phyloP scores from a whole-genome alignment of 1,140 invertebrate species.

The Thaumatotibia leucotreta region DNA sequence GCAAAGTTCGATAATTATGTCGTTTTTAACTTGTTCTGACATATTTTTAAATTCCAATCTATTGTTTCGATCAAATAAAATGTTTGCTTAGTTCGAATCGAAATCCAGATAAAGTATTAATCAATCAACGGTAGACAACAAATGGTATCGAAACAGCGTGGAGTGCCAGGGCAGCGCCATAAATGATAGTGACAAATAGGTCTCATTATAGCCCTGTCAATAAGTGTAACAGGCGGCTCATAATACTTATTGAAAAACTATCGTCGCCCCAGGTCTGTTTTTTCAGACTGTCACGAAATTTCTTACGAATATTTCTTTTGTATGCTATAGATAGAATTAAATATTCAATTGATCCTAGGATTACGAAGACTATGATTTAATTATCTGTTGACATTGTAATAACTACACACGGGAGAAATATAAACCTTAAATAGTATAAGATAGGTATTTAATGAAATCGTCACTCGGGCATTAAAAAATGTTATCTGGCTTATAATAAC shows the following conservation, averaged over 20 bases:
- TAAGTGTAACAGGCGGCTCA: conserved; percentile 24
- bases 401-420: no score
- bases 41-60: neutral
- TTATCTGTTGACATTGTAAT: no score
- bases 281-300: no score
- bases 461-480: no score
- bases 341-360: no score
- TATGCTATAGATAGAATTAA: no score
- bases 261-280: neutral
- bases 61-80: neutral
- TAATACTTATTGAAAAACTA: conserved; percentile 8
- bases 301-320: no score
- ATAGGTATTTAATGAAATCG: no score
- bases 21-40: neutral
- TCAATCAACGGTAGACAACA: conserved; percentile 1
- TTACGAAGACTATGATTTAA: no score
- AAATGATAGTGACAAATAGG: conserved; percentile 39
- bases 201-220: conserved; percentile 26
- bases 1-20: neutral
- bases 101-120: conserved; percentile 4
- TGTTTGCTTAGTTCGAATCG: neutral
- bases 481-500: no score
- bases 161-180: neutral
- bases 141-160: neutral
- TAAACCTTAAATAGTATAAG: no score